phyloP scores from a whole-genome alignment of 2,113 vertebrate genomes.

The Peucedramus taeniatus region DNA sequence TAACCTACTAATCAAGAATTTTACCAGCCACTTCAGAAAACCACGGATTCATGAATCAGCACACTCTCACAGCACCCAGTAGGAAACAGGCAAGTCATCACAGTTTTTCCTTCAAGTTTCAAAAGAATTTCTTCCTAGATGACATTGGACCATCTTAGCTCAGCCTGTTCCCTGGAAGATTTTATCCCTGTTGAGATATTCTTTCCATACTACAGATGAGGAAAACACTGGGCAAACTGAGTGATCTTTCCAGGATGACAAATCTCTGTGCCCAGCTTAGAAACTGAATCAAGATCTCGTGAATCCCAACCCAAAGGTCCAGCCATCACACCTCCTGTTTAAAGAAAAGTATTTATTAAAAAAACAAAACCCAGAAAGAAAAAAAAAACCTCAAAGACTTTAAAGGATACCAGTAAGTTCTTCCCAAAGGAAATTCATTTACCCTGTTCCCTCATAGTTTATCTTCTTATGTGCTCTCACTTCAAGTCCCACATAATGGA shows the following conservation, averaged over 20 bases:
- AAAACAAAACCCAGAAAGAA: background rate
- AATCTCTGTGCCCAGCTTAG: background rate
- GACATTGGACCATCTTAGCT: background rate
- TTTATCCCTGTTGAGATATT: background rate
- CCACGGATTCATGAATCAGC: fast-evolving
- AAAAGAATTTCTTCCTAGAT: background rate
- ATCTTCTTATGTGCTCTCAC: background rate
- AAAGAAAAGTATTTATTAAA: background rate
- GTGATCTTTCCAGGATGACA: background rate
- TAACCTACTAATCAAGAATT: background rate
- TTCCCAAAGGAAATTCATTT: background rate
- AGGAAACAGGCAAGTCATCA: background rate
- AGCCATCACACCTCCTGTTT: background rate
- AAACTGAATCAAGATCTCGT: background rate
- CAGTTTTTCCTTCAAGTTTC: background rate
- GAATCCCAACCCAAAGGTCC: background rate
- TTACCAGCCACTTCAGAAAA: background rate
- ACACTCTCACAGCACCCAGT: background rate
- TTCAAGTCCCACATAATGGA: background rate
- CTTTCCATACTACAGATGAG: background rate
- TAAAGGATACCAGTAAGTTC: background rate
- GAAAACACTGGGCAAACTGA: background rate
- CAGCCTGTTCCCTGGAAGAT: background rate
- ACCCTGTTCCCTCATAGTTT: background rate
- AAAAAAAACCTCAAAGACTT: background rate